A percentile compares a stretch with the other conserved stretches of the same genome.
Conservation (phyloP, 2,888 invertebrate genomes). For the Liposcelis brunnea region DNA sequence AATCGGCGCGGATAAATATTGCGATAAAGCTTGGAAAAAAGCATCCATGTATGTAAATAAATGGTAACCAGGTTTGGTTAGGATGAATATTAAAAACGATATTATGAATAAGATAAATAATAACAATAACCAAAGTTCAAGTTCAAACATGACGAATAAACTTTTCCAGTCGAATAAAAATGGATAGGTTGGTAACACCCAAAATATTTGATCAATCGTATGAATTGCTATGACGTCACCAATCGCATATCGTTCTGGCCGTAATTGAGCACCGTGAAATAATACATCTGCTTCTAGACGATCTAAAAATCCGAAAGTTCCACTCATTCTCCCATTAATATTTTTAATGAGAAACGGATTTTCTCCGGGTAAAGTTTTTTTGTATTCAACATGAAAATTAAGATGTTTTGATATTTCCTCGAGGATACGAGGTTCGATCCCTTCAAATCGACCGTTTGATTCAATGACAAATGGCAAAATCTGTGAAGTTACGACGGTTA, state of each 20-base stretch:
- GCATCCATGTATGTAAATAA: not conserved
- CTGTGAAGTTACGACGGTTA: not conserved
- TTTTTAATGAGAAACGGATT: not conserved
- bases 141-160: not conserved
- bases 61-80: not conserved
- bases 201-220: not conserved
- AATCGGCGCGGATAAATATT: not conserved
- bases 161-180: not conserved
- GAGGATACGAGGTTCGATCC: not conserved
- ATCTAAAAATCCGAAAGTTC: not conserved
- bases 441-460: not conserved
- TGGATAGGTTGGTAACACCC: not conserved
- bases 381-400: slow-evolving; percentile 2
- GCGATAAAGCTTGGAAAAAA: not conserved
- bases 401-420: not conserved
- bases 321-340: not conserved
- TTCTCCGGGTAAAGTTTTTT: not conserved
- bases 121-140: not conserved
- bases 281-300: slow-evolving; percentile 2
- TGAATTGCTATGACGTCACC: not conserved
- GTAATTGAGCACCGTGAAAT: not conserved
- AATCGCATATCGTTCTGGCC: not conserved
- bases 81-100: not conserved
- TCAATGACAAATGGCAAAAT: too few species aligned
- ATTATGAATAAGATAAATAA: not conserved